Percentiles rank a stretch among this genome's conserved stretches.
Conservation (phyloP, 2,888 invertebrate species). For the Tortricodes alternella region DNA sequence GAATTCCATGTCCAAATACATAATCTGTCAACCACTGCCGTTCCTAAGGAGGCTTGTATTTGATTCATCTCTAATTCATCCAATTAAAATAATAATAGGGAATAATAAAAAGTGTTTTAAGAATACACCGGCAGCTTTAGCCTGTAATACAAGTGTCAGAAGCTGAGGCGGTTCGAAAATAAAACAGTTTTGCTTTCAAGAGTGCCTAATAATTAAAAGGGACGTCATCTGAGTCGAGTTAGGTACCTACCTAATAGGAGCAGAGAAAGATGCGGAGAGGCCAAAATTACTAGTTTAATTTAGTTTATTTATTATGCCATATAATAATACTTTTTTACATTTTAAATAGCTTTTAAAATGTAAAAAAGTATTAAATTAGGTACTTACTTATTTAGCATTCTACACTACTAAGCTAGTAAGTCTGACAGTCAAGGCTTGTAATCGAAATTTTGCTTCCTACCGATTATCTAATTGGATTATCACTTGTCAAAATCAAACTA, state of each 20-base stretch:
- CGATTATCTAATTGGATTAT: too few species aligned
- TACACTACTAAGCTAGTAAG: too few species aligned
- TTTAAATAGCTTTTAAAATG: too few species aligned
- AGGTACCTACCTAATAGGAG: too few species aligned
- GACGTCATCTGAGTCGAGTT: conserved; percentile 37
- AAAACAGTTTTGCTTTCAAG: conserved; percentile 31
- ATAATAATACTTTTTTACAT: too few species aligned
- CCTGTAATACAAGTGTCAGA: conserved; percentile 20
- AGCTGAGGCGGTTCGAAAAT: conserved; percentile 25
- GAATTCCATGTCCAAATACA: conserved; percentile 1
- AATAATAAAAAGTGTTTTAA: conserved; percentile 19
- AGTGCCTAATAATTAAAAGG: conserved; percentile 43
- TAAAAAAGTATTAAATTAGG: too few species aligned
- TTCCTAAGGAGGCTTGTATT: conserved; percentile 21
- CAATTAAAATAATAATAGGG: conserved; percentile 30
- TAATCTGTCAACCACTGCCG: conserved; percentile 22
- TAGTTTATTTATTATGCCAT: too few species aligned
- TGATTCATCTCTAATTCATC: conserved; percentile 19
- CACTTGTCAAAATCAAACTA: too few species aligned
- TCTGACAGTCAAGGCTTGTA: too few species aligned
- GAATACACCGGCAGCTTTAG: conserved; percentile 3
- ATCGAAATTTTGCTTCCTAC: too few species aligned
- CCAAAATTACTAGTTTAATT: neutral
- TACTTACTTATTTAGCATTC: too few species aligned
- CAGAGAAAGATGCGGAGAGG: conserved; percentile 20